These are phyloP conservation scores for Drosophila erecta DNA, from an alignment of 1,140 invertebrate species.

Conservation along the genomic window DNA sequence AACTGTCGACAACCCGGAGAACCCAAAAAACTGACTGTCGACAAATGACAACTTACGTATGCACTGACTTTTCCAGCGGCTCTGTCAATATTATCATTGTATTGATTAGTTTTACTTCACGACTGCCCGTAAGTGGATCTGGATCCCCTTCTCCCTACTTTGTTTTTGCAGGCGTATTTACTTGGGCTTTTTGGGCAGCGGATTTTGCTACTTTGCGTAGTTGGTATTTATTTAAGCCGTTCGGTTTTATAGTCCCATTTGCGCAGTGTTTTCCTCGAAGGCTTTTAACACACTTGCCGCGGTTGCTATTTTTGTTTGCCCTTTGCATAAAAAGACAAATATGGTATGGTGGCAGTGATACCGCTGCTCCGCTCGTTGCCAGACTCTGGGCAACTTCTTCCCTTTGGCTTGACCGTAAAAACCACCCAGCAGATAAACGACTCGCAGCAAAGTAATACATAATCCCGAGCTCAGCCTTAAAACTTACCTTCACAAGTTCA, in stretches of 20 bases:
- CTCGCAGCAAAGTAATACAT: slow-evolving; percentile 75
- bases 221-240: slow-evolving; percentile 38
- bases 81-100: slow-evolving; percentile 76
- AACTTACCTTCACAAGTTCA: slow-evolving; percentile 78
- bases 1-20: slow-evolving; percentile 9
- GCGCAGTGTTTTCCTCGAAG: slow-evolving; percentile 58
- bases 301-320: slow-evolving; percentile 61
- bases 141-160: background rate
- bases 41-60: slow-evolving; percentile 59
- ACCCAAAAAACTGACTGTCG: slow-evolving; percentile 21
- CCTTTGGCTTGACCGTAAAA: slow-evolving; percentile 56
- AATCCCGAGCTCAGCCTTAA: slow-evolving; percentile 77
- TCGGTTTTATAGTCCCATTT: slow-evolving; percentile 44
- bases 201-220: slow-evolving; percentile 54
- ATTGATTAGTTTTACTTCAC: slow-evolving; percentile 75
- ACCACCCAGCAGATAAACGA: slow-evolving; percentile 51
- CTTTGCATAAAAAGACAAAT: slow-evolving; percentile 70
- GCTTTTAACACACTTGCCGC: slow-evolving; percentile 67
- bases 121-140: slow-evolving; percentile 49
- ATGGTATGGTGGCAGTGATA: slow-evolving; percentile 42
- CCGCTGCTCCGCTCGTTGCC: slow-evolving; percentile 11
- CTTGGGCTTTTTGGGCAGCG: slow-evolving; percentile 54
- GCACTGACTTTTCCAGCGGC: slow-evolving; percentile 66
- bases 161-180: slow-evolving; percentile 32
- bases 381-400: background rate